phyloP scores from a whole-genome alignment of 1,140 invertebrate species.

The Pentalonia nigronervosa region DNA sequence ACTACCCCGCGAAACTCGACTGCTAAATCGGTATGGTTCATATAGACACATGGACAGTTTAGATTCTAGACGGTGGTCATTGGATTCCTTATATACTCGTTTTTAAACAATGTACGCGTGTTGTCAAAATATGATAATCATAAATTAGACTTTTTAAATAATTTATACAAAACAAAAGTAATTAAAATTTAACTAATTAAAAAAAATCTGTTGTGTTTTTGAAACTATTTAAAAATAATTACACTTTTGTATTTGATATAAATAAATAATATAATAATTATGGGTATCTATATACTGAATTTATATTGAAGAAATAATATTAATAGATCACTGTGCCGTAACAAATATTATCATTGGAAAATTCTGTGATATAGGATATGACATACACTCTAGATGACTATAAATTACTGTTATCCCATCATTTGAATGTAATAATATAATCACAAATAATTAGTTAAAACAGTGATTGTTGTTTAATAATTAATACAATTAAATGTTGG shows the following conservation, averaged over 20 bases:
- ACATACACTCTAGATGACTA: not conserved
- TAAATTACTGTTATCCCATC: not conserved
- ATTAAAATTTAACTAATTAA: not conserved
- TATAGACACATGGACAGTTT: not conserved
- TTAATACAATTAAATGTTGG: not conserved
- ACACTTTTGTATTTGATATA: not conserved
- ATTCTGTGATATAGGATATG: not conserved
- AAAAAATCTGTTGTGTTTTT: not conserved
- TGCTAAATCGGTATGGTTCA: not conserved
- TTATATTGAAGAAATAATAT: not conserved
- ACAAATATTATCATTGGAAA: not conserved
- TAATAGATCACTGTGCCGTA: not conserved
- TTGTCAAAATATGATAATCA: not conserved
- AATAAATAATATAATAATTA: not conserved
- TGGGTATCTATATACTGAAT: not conserved
- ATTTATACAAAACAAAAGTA: not conserved
- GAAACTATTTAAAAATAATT: not conserved
- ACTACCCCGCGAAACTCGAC: not conserved
- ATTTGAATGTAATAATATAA: not conserved
- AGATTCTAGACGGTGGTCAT: not conserved
- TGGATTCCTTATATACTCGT: not conserved
- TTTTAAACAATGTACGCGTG: not conserved
- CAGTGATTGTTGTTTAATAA: not conserved
- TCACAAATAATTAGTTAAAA: not conserved
- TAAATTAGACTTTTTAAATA: not conserved